These are phyloP conservation scores for Calcarius ornatus DNA, from an alignment of 2,113 vertebrate species.

Conservation along the genomic window DNA sequence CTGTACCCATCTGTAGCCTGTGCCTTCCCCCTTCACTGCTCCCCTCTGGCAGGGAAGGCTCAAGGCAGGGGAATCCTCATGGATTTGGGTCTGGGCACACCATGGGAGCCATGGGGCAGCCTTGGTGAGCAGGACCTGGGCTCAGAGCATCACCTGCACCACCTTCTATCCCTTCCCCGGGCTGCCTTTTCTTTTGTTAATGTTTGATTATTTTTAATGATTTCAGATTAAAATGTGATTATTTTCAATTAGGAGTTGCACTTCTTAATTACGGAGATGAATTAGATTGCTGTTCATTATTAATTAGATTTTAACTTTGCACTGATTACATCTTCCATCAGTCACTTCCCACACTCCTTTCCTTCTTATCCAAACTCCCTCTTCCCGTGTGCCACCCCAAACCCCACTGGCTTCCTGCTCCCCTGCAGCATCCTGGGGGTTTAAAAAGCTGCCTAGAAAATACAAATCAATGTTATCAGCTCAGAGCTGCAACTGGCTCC, in stretches of 20 bases:
- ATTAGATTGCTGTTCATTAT: constrained; percentile 35
- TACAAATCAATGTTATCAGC: background rate
- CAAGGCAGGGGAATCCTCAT: background rate
- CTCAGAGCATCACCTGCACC: background rate
- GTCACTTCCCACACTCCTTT: background rate
- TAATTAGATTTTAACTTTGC: constrained; percentile 50
- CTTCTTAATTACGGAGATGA: constrained; percentile 23
- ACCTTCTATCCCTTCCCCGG: background rate
- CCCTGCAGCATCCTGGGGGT: background rate
- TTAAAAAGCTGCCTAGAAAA: background rate
- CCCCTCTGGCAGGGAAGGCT: background rate
- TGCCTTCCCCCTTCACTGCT: background rate
- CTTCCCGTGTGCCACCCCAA: fast-evolving
- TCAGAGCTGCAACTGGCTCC: background rate
- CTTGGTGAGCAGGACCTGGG: background rate
- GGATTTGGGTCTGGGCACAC: background rate
- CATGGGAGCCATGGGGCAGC: background rate
- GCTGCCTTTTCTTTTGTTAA: constrained; percentile 17
- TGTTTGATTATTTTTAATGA: constrained; percentile 39
- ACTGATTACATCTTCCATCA: background rate
- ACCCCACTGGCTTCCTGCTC: background rate
- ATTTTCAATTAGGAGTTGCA: constrained; percentile 42
- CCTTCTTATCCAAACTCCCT: background rate
- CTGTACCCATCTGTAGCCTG: background rate
- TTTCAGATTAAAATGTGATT: constrained; percentile 54